Conservation (phyloP, 2,888 invertebrate species). For the Himalopsyche tibetana region DNA sequence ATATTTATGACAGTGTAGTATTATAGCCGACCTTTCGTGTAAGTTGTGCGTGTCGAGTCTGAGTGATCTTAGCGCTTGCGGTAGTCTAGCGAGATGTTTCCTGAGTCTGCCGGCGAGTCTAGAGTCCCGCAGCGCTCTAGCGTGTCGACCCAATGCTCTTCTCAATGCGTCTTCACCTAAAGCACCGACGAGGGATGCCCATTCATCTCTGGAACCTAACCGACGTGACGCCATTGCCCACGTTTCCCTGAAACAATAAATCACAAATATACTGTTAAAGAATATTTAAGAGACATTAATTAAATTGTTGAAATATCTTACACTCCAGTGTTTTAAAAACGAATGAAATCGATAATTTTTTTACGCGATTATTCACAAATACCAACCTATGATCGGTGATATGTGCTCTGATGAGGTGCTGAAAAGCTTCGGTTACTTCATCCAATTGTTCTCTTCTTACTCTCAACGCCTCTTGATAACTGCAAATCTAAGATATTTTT, state of each 20-base stretch:
- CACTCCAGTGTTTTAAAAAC: too few relatives aligned
- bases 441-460: conserved; percentile 92
- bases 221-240: conserved; percentile 93
- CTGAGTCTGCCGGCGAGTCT: conserved; percentile 74
- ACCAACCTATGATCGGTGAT: conserved; percentile 83
- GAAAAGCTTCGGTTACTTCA: conserved; percentile 93
- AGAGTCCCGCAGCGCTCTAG: conserved; percentile 74
- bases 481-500: conserved; percentile 71
- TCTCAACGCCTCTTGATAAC: conserved; percentile 87
- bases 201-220: conserved; percentile 91
- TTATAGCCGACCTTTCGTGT: conserved; percentile 71
- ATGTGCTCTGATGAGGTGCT: conserved; percentile 89
- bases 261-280: too few relatives aligned
- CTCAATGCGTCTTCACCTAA: conserved; percentile 92
- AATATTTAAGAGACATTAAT: too few relatives aligned
- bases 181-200: conserved; percentile 91
- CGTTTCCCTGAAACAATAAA: conserved; percentile 78
- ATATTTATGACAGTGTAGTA: not conserved
- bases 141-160: conserved; percentile 81
- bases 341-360: too few relatives aligned
- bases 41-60: conserved; percentile 75
- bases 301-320: too few relatives aligned
- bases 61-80: conserved; percentile 73
- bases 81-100: conserved; percentile 74
- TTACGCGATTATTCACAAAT: not conserved